Evolutionary conservation across 2,888 invertebrate genomes (phyloP).

Genomic region (Euplexia lucipara): DNA sequence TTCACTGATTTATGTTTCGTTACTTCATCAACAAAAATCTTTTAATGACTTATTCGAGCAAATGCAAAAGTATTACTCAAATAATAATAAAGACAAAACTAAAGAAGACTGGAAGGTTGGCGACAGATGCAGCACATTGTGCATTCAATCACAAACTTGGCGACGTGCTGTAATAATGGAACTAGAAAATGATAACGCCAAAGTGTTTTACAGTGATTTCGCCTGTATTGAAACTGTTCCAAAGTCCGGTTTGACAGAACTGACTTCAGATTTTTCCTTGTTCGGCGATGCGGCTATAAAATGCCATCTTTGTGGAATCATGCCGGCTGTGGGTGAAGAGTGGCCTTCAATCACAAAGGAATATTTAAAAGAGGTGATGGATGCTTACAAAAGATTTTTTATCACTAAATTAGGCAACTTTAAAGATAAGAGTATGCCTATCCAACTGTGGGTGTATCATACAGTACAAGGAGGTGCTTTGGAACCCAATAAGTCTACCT

Average conservation of each 20-base stretch:
- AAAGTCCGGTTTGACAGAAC: conserved; percentile 83
- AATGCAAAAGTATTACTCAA: conserved; percentile 89
- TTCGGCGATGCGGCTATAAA: conserved; percentile 91
- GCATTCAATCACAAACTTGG: conserved; percentile 90
- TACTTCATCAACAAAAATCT: conserved; percentile 84
- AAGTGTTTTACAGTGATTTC: conserved; percentile 93
- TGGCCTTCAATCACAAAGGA: conserved; percentile 92
- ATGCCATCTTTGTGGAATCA: conserved; percentile 93
- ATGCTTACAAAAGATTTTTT: conserved; percentile 86
- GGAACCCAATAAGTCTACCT: conserved; percentile 92
- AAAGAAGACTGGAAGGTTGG: conserved; percentile 87
- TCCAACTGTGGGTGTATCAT: conserved; percentile 93
- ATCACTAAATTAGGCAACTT: conserved; percentile 90
- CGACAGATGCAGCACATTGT: conserved; percentile 86
- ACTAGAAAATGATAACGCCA: conserved; percentile 78
- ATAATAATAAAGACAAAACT: conserved; percentile 67
- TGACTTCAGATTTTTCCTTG: conserved; percentile 87
- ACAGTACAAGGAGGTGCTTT: conserved; percentile 92
- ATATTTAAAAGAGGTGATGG: conserved; percentile 90
- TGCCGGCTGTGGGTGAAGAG: conserved; percentile 92
- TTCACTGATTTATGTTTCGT: conserved; percentile 91
- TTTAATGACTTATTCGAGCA: conserved; percentile 86
- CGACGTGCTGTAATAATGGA: conserved; percentile 91
- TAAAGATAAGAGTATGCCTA: conserved; percentile 88
- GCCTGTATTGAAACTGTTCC: conserved; percentile 89